Evolutionary conservation across 1,140 invertebrate species (phyloP).

Genomic region (Watersipora subatra): DNA sequence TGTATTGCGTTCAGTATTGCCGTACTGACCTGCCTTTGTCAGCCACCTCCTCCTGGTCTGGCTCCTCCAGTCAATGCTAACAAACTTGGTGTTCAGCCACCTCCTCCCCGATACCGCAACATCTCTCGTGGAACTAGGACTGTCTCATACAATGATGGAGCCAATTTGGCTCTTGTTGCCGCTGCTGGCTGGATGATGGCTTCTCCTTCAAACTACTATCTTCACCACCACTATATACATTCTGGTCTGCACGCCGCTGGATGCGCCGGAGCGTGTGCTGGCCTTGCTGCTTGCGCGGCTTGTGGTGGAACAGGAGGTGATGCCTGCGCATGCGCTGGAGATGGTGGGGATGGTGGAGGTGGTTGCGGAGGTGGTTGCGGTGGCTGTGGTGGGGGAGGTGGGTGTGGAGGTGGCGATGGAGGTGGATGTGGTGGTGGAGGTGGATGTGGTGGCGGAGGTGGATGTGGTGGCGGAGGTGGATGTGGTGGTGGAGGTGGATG

Average conservation of each 20-base stretch:
- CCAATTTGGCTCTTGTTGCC: constrained; percentile 24
- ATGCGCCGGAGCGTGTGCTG: too few species aligned
- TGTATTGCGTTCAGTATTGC: constrained; percentile 25
- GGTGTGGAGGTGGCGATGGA: too few species aligned
- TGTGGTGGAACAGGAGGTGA: constrained; percentile 29
- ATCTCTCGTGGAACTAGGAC: constrained; percentile 3
- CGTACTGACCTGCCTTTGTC: constrained; percentile 30
- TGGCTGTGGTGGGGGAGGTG: too few species aligned
- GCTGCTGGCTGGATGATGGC: constrained; percentile 25
- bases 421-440: too few species aligned
- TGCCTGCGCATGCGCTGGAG: constrained; percentile 41
- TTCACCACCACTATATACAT: constrained; percentile 10
- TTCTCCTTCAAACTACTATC: constrained; percentile 28
- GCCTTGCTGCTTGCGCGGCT: constrained; percentile 16
- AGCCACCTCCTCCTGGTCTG: constrained; percentile 22
- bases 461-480: too few species aligned
- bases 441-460: too few species aligned
- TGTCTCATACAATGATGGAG: constrained; percentile 16
- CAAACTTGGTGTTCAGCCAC: constrained; percentile 2
- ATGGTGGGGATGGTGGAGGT: too few species aligned
- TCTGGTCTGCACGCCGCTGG: neutral
- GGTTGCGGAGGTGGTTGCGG: constrained; percentile 14
- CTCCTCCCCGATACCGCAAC: too few species aligned
- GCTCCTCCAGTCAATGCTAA: neutral
- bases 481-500: too few species aligned